Evolutionary conservation across 2,888 invertebrate genomes (phyloP), one percentile per base, ranked within the genome.

Genomic region (Cheilosia impressa): DNA sequence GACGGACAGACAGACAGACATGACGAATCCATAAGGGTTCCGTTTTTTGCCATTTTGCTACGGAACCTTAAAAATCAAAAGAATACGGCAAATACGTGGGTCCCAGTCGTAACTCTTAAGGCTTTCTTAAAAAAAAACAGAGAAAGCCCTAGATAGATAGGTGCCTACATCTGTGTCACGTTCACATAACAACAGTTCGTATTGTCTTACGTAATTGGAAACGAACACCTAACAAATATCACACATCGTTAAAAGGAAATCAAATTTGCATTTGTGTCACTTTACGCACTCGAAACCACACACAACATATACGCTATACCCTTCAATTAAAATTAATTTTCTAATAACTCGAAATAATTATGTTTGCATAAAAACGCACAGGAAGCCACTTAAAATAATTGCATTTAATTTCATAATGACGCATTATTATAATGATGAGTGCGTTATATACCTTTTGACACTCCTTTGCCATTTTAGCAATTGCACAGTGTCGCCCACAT

Each of bases 321-420:
- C 63, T 41, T 50, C 79, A 83, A 79, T 79, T 83, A 78, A 79
- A 79, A 79, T 63, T 83, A 50, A 73, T 66, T 79, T 72, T 78
- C 83, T 79, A 79, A 83, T 68, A 83, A 78, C 66, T 68, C 52
- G 63, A 68, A 69, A 79, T 83, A 83, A 83, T 83, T 68, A 79
- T 83, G 52, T 83, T 78, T 78, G 78, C 62, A 73, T 62, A 78
- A 78, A 79, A 79, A 73, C 19, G 6, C 68, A 72, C 24, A 52
- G 31, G 34, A 62, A 78, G 68, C 79, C 79, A 83, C 83, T 79
- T 83, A 79, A 68, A 60, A 79, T 79, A 83, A 79, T 83, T 83
- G 78, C 72, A 68, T 83, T 79, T 73, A 83, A 79, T 83, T 83
- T 83, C 62, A 79, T 73, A 63, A 78, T 78, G 55, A 68, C 63